phyloP scores from a whole-genome alignment of 2,888 invertebrate genomes.

The Hymenopus coronatus region DNA sequence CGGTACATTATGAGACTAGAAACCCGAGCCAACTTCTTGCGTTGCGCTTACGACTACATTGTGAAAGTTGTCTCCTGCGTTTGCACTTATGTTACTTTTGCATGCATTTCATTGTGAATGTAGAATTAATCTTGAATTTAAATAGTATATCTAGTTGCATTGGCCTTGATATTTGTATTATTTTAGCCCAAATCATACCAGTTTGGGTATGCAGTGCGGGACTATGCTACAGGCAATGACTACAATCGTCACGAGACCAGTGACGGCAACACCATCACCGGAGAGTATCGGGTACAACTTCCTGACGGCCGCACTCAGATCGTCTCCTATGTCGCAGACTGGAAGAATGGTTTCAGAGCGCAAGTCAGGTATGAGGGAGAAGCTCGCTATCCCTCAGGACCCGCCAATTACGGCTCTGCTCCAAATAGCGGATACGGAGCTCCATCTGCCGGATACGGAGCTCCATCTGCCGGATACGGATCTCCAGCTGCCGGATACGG shows the following conservation, averaged over 20 bases:
- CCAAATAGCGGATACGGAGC: neutral
- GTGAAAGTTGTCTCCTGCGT: no score
- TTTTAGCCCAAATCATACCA: conserved; percentile 34
- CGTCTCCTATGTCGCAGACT: conserved; percentile 82
- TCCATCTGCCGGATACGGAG: conserved; percentile 61
- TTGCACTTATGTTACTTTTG: no score
- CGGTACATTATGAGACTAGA: no score
- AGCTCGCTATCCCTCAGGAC: conserved; percentile 52
- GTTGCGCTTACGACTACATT: no score
- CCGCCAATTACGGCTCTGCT: neutral
- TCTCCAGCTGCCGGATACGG: neutral
- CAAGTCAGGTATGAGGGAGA: conserved; percentile 78
- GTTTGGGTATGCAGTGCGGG: conserved; percentile 34
- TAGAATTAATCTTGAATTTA: no score
- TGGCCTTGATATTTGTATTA: neutral
- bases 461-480: conserved; percentile 61
- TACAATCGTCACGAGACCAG: conserved; percentile 46
- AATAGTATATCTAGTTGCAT: no score
- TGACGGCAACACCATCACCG: conserved; percentile 79
- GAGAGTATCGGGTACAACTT: conserved; percentile 78
- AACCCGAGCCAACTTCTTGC: no score
- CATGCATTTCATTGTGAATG: no score
- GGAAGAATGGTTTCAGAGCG: conserved; percentile 87
- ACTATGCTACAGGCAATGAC: conserved; percentile 32
- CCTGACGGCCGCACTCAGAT: conserved; percentile 84